Percentiles rank a stretch among this genome's conserved stretches.
These are phyloP conservation scores for Drosophila arizonae DNA, from an alignment of 1,140 invertebrate species.

Conservation along the genomic window DNA sequence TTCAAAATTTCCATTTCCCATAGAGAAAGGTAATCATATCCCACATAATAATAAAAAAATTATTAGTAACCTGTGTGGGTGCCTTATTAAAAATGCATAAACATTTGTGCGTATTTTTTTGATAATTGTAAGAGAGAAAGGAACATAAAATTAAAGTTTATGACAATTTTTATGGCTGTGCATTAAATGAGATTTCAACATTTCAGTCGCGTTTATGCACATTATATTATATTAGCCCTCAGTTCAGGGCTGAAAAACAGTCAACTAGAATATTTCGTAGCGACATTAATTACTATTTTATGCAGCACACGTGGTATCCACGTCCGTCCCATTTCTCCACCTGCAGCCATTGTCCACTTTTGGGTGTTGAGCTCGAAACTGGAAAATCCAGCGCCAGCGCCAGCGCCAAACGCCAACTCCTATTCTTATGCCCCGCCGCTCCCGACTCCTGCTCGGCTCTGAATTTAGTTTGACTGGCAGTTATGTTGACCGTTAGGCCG, in stretches of 20 bases:
- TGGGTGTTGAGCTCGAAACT: neutral
- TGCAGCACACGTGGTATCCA: constrained; percentile 48
- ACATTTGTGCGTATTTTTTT: neutral
- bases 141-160: constrained; percentile 44
- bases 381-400: too few species aligned
- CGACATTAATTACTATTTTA: constrained; percentile 78
- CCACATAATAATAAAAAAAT: constrained; percentile 8
- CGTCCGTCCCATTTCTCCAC: constrained; percentile 31
- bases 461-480: constrained; percentile 32
- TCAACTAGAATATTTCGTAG: constrained; percentile 52
- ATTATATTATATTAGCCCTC: constrained; percentile 10
- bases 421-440: neutral
- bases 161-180: constrained; percentile 39
- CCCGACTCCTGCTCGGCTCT: constrained; percentile 19
- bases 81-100: constrained; percentile 39
- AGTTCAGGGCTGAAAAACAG: constrained; percentile 18
- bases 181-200: constrained; percentile 23
- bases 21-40: neutral
- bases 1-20: constrained; percentile 10
- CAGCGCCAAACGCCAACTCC: neutral
- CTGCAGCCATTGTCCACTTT: constrained; percentile 19
- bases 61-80: constrained; percentile 23
- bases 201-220: constrained; percentile 14
- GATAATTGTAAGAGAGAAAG: constrained; percentile 18
- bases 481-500: constrained; percentile 66